A percentile compares a stretch with the other conserved stretches of the same genome.
phyloP scores from a whole-genome alignment of 1,140 invertebrate genomes.

The Polypedilum pembai region DNA sequence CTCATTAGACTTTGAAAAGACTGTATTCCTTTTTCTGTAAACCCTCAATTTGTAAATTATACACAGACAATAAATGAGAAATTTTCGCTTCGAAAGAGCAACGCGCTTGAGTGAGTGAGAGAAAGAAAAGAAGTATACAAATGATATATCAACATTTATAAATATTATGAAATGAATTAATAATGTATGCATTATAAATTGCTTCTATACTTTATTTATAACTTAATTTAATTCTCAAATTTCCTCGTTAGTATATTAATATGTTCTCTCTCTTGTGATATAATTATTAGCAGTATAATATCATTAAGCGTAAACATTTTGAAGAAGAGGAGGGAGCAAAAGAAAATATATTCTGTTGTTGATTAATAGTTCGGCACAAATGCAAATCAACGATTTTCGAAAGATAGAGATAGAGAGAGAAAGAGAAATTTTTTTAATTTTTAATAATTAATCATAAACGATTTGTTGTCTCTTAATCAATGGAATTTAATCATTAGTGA shows the following conservation, averaged over 20 bases:
- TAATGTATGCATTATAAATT: not conserved
- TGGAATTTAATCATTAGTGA: not conserved
- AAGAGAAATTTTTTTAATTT: not conserved
- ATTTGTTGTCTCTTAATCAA: slow-evolving; percentile 18
- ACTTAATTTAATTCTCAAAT: slow-evolving; percentile 19
- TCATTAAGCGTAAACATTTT: slow-evolving; percentile 17
- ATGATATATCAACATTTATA: not conserved
- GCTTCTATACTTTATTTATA: slow-evolving; percentile 7
- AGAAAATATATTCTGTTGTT: not conserved
- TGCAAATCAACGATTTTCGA: not conserved
- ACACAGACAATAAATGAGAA: not conserved
- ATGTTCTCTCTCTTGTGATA: not conserved
- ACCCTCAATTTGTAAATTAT: too few relatives aligned
- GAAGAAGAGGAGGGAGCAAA: not conserved
- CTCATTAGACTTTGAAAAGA: too few relatives aligned
- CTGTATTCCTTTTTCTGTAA: too few relatives aligned
- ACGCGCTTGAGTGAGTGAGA: not conserved
- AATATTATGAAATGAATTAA: not conserved
- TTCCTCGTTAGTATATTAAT: not conserved
- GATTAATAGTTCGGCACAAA: slow-evolving; percentile 12
- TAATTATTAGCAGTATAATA: slow-evolving; percentile 14
- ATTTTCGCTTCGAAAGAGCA: not conserved
- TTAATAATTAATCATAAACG: slow-evolving; percentile 2
- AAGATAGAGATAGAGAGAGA: not conserved
- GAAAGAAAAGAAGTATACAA: not conserved